Evolutionary conservation across 2,113 vertebrate species (phyloP).

Genomic region (Phaethon lepturus): DNA sequence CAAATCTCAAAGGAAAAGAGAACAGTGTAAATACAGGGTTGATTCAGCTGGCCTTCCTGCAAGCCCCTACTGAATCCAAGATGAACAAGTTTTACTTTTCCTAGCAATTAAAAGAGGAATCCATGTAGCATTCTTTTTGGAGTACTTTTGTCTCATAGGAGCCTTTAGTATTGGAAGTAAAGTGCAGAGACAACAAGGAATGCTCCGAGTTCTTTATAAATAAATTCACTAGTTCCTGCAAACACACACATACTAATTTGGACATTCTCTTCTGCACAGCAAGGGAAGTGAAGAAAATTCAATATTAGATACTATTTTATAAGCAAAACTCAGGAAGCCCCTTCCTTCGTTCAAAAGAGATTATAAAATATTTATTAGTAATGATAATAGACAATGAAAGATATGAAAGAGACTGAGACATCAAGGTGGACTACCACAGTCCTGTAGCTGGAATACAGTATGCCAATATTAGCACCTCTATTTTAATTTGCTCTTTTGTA

Average conservation of each 20-base stretch:
- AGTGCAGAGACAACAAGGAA: neutral
- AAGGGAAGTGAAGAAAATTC: neutral
- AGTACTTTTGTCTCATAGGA: neutral
- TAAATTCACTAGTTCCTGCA: neutral
- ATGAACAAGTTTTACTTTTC: neutral
- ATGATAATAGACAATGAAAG: neutral
- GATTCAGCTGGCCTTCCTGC: neutral
- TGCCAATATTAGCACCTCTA: neutral
- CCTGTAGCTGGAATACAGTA: neutral
- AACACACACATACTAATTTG: neutral
- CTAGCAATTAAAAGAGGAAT: constrained; percentile 16
- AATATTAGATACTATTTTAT: neutral
- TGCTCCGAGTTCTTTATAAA: neutral
- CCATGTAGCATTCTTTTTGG: neutral
- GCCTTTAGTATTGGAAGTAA: neutral
- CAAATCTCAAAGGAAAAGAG: neutral
- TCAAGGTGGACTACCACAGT: neutral
- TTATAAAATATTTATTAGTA: neutral
- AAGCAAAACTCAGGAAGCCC: neutral
- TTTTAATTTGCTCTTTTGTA: neutral
- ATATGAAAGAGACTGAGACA: neutral
- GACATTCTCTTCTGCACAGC: neutral
- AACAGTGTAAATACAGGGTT: neutral
- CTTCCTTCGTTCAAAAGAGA: neutral
- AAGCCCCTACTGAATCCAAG: neutral